Conservation (phyloP, 2,113 vertebrate genomes). For the Baryphthengus martii region DNA sequence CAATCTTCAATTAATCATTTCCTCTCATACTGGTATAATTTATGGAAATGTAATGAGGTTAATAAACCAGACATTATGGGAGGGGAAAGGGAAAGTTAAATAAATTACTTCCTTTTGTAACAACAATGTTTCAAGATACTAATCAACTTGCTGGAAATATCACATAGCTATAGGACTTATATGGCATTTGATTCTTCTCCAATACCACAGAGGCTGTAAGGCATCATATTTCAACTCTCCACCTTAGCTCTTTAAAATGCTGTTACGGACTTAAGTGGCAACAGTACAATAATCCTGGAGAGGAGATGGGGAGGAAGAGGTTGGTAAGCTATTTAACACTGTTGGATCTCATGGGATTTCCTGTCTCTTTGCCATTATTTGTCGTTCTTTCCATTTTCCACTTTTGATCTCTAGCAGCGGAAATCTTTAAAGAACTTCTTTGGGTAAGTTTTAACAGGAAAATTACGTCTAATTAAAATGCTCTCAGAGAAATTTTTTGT, state of each 20-base stretch:
- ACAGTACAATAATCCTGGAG: not conserved
- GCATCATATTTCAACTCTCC: slow-evolving; percentile 62
- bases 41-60: slow-evolving; percentile 77
- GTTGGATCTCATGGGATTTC: not conserved
- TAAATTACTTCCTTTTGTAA: slow-evolving; percentile 82
- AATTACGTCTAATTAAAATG: not conserved
- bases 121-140: slow-evolving; percentile 75
- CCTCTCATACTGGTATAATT: slow-evolving; percentile 75
- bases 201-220: slow-evolving; percentile 52
- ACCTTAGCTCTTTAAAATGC: slow-evolving; percentile 65
- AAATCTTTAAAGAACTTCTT: not conserved
- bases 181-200: slow-evolving; percentile 69
- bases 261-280: slow-evolving; percentile 21
- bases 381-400: not conserved
- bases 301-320: not conserved
- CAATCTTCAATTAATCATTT: slow-evolving; percentile 79
- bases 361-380: slow-evolving; percentile 12
- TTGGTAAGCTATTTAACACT: not conserved
- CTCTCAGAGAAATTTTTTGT: not conserved
- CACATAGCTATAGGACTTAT: slow-evolving; percentile 67
- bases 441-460: not conserved
- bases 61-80: slow-evolving; percentile 70
- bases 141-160: slow-evolving; percentile 74
- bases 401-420: not conserved
- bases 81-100: slow-evolving; percentile 73